These are phyloP conservation scores for Momotus momota DNA, from an alignment of 2,797 vertebrate genomes.

Conservation along the genomic window DNA sequence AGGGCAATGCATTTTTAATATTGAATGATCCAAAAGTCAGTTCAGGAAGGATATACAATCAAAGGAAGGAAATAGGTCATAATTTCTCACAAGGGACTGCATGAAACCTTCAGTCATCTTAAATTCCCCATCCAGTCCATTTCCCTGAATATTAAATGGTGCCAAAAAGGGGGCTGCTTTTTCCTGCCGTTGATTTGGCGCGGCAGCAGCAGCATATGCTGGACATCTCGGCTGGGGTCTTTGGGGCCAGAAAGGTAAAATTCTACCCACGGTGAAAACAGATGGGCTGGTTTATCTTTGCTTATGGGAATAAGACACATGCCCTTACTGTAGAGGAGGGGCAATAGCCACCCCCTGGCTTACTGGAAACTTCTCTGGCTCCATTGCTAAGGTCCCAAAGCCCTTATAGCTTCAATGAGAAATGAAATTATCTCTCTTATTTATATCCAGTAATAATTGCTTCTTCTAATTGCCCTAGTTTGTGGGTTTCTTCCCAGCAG, in stretches of 20 bases:
- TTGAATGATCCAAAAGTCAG: conserved; percentile 50
- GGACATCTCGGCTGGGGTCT: background rate
- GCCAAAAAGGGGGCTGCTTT: background rate
- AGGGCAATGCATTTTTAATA: conserved; percentile 69
- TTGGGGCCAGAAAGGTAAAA: background rate
- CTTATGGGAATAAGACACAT: background rate
- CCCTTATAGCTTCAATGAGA: conserved; percentile 52
- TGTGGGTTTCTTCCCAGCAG: conserved; percentile 37
- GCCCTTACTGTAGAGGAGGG: background rate
- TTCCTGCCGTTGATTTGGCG: background rate
- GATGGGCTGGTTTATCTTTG: background rate
- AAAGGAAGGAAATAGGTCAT: conserved; percentile 68
- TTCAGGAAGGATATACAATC: conserved; percentile 61
- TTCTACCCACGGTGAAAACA: background rate
- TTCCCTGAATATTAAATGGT: background rate
- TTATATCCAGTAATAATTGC: conserved; percentile 50
- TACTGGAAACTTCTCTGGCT: conserved; percentile 22
- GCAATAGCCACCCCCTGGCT: background rate
- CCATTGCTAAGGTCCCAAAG: background rate
- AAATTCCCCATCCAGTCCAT: background rate
- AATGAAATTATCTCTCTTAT: conserved; percentile 44
- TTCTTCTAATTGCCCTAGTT: conserved; percentile 54
- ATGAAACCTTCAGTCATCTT: conserved; percentile 39
- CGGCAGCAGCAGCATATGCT: background rate
- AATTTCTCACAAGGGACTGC: conserved; percentile 52